A percentile compares a stretch with the other conserved stretches of the same genome.
Conservation (phyloP, 2,888 invertebrate species). For the Gari tellinella region DNA sequence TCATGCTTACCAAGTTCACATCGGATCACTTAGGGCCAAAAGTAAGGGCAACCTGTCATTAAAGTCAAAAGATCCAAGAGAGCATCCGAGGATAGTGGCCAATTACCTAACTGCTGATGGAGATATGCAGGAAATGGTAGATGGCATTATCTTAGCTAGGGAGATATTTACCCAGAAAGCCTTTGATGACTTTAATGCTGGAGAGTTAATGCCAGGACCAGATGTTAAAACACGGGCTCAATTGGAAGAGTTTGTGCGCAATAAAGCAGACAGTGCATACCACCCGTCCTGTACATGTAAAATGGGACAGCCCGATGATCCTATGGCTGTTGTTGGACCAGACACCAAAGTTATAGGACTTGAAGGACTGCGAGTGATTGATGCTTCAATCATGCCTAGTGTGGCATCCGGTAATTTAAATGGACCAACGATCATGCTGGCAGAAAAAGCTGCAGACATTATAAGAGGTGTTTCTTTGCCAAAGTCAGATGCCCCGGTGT, state of each 20-base stretch:
- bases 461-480: conserved; percentile 83
- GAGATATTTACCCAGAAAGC: conserved; percentile 83
- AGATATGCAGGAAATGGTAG: conserved; percentile 86
- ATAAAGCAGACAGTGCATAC: conserved; percentile 87
- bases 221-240: conserved; percentile 79
- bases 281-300: conserved; percentile 92
- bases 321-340: conserved; percentile 89
- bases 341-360: conserved; percentile 86
- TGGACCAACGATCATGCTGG: conserved; percentile 86
- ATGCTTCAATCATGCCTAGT: conserved; percentile 92
- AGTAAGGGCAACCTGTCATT: conserved; percentile 93
- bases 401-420: conserved; percentile 91
- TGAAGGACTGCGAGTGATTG: conserved; percentile 89
- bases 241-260: conserved; percentile 82
- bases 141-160: conserved; percentile 74
- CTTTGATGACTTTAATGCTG: conserved; percentile 79
- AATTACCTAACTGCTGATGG: conserved; percentile 91
- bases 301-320: conserved; percentile 87
- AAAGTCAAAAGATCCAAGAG: conserved; percentile 90
- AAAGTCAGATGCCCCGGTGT: conserved; percentile 80
- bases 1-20: conserved; percentile 86
- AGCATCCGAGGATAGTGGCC: conserved; percentile 94
- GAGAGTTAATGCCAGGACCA: conserved; percentile 76
- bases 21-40: conserved; percentile 90
- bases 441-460: conserved; percentile 85